Evolutionary conservation across 2,888 invertebrate species (phyloP).

Genomic region (Melanostoma scalare): DNA sequence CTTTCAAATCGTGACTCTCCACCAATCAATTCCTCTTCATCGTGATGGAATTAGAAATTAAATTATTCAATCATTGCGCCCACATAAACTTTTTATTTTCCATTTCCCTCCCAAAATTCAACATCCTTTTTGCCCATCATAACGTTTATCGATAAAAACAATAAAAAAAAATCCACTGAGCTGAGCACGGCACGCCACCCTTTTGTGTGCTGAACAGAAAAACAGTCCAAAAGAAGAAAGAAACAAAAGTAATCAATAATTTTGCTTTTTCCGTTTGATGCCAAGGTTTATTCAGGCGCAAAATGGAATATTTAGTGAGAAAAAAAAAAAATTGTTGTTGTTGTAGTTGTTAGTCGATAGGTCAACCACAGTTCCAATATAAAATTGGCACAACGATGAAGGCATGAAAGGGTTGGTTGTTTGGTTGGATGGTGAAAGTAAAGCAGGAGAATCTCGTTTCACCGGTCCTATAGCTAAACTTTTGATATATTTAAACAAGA

Average conservation of each 20-base stretch:
- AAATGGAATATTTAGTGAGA: conserved; percentile 66
- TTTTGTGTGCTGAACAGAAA: neutral
- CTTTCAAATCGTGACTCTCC: conserved; percentile 37
- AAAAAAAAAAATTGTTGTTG: conserved; percentile 53
- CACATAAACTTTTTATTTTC: conserved; percentile 51
- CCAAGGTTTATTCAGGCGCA: conserved; percentile 63
- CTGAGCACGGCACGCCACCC: conserved; percentile 16
- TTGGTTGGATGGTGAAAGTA: neutral
- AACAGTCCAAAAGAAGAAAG: conserved; percentile 26
- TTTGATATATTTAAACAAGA: conserved; percentile 44
- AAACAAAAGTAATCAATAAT: conserved; percentile 60
- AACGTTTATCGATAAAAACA: conserved; percentile 28
- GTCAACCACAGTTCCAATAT: conserved; percentile 42
- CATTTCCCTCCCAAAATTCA: conserved; percentile 1
- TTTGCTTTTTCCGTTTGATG: conserved; percentile 46
- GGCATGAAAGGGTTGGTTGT: neutral
- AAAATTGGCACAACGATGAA: conserved; percentile 9
- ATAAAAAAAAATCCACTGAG: conserved; percentile 11
- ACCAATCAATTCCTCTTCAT: conserved; percentile 44
- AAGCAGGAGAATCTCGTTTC: conserved; percentile 8
- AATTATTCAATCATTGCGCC: conserved; percentile 61
- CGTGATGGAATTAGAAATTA: conserved; percentile 58
- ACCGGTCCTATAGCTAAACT: conserved; percentile 44
- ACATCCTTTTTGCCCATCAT: neutral
- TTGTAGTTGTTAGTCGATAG: conserved; percentile 43